Evolutionary conservation across 2,888 invertebrate genomes (phyloP).

Genomic region (Apeira syringaria): DNA sequence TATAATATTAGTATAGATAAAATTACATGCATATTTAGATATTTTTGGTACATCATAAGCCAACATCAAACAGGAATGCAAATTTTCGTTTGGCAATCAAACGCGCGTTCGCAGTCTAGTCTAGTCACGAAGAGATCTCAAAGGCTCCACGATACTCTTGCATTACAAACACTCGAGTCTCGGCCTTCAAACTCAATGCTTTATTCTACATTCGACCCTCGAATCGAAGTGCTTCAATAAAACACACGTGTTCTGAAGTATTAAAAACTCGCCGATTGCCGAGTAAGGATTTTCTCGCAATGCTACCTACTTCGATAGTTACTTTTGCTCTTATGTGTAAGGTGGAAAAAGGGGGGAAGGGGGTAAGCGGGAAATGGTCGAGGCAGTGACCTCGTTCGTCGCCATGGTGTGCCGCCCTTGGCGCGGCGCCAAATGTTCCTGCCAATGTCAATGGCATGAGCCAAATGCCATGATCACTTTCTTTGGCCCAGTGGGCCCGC

Average conservation of each 20-base stretch:
- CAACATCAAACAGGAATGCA: too few relatives aligned
- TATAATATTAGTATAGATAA: too few relatives aligned
- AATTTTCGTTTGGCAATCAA: background rate
- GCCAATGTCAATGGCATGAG: slow-evolving; percentile 70
- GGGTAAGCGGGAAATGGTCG: slow-evolving; percentile 26
- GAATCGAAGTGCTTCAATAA: slow-evolving; percentile 33
- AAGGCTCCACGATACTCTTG: background rate
- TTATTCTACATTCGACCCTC: slow-evolving; percentile 18
- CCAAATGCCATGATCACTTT: slow-evolving; percentile 52
- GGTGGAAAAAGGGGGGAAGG: slow-evolving; percentile 22
- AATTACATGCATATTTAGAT: too few relatives aligned
- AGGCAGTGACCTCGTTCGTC: slow-evolving; percentile 51
- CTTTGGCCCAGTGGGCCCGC: slow-evolving; percentile 30
- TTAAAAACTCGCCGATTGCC: slow-evolving; percentile 43
- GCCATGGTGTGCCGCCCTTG: slow-evolving; percentile 50
- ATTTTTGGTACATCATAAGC: too few relatives aligned
- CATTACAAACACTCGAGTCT: slow-evolving; percentile 12
- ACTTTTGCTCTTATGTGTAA: slow-evolving; percentile 21
- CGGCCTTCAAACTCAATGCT: slow-evolving; percentile 13
- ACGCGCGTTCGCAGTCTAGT: background rate
- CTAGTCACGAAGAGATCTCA: background rate
- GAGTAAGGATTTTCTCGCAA: slow-evolving; percentile 23
- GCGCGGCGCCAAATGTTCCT: slow-evolving; percentile 53
- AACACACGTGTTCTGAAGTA: slow-evolving; percentile 36
- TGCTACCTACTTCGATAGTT: slow-evolving; percentile 2